Evolutionary conservation across 2,888 invertebrate species (phyloP), one percentile per base, ranked within the genome.

Genomic region (Drosophila aldrichi): DNA sequence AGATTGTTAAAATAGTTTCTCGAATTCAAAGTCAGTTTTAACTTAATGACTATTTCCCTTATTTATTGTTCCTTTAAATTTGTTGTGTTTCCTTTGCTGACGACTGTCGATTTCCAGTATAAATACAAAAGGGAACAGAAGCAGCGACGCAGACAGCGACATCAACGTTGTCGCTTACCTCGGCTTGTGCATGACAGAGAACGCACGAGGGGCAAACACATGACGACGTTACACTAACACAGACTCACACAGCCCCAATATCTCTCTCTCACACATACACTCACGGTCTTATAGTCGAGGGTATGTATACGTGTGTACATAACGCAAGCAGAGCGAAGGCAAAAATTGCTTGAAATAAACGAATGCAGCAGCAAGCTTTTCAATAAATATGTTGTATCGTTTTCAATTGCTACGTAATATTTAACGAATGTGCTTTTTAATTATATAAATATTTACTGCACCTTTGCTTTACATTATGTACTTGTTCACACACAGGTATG

Each of bases 121-220:
- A 57, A 63, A 65, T 43, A 34, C 55, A 62, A 68, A 68, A 79
- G 81, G 78, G 77, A 79, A 67, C 69, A 72, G 38, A 63, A 66
- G 61, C 65, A 69, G 61, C 74, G 40, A 48, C 44, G 55, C 36
- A 69, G 63, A 59, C 76, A 68, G 60, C 73, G 49, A 48, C 40
- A 44, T 60, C 57, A 55, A 72, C 71, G 56, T 63, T 54, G 68
- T 55, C 58, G 71, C 65, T 67, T 69, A 66, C 51, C 59, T 56
- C 43, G 52, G 54, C 58, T 70, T 83, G 74, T 73, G 74, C 57
- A 70, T 44, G 89, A 83, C 63, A 83, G 83, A 86, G 89, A 84
- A 58, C 72, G 89, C 72, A 87, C 74, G 88, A 84, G 83, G 83
- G 70, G 69, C 75, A 75, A 77, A 71, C 89, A 84, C 81, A 84